Base-by-base conservation (phyloP, 2,888 invertebrate genomes). In the Spodoptera littoralis region DNA sequence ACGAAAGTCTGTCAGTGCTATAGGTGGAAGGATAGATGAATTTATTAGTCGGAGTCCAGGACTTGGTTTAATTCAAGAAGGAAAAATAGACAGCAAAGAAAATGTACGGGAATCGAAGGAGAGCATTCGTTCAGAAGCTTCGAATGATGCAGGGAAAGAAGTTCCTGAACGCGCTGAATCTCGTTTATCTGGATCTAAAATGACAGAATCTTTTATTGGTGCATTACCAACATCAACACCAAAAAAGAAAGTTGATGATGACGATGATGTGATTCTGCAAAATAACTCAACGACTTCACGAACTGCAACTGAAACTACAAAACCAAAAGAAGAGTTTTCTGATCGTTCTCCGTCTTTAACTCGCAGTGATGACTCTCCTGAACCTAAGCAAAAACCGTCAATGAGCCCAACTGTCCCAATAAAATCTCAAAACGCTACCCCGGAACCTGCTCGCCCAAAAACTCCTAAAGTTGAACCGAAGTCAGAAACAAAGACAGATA, bases 311-410 rank as follows among this genome's bases (percentile, higher is more conserved):
- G 89, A 88, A 44, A 65, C 70, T 30, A 53, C 73, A 36, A 85
- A 86, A 58, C 87, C 84, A 27, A 93, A 91, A 84, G 80, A 83
- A 50, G 92, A 93, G 57, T 74, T 90, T 30, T 90, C 84, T 27
- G 95, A 95, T 76, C 92, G 95, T 53, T 95, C 95, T 30, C 95
- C 95, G 11, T 95, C 95, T 27, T 79, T 95, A 47, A 93, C 94
- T 27, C 87, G 94, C 57, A 95, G 94, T 77, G 95, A 95, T 80
- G 95, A 94, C 62, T 95, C 95, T 43, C 94, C 95, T 27, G 95
- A 95, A 70, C 91, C 89, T 41, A 93, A 92, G 79, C 81, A 78
- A 47, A 88, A 88, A 70, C 65, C 75, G 27, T 75, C 88, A n/a
- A 83, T 86, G 59, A 87, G 76, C 71, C 80, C 88, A 43, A 79